Evolutionary conservation across 2,113 vertebrate species (phyloP).

Genomic region (Halichoerus grypus): DNA sequence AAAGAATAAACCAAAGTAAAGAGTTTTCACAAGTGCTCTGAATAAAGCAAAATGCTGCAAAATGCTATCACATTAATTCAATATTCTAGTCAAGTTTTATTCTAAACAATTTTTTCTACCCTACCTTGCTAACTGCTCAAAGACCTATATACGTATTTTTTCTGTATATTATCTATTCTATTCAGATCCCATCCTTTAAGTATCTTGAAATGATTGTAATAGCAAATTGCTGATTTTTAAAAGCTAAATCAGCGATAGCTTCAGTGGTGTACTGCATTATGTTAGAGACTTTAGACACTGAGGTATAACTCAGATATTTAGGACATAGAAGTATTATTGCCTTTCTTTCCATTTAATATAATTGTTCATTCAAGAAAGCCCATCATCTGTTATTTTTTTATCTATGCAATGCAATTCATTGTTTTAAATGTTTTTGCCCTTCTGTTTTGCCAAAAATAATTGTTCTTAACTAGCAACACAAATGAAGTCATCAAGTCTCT

Average conservation of each 20-base stretch:
- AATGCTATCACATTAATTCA: conserved; percentile 21
- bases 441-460: conserved; percentile 85
- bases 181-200: conserved; percentile 53
- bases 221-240: conserved; percentile 65
- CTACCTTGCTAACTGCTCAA: conserved; percentile 38
- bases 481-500: conserved; percentile 74
- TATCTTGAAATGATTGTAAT: conserved; percentile 64
- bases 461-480: conserved; percentile 81
- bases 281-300: conserved; percentile 70
- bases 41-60: conserved; percentile 38
- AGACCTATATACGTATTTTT: conserved; percentile 53
- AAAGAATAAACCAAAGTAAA: conserved; percentile 51
- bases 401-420: conserved; percentile 72
- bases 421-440: conserved; percentile 81
- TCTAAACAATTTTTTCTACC: neutral
- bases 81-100: conserved; percentile 40
- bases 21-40: conserved; percentile 55
- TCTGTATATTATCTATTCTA: conserved; percentile 26
- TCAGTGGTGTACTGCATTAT: conserved; percentile 45
- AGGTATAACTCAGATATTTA: conserved; percentile 71
- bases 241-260: conserved; percentile 53
- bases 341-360: conserved; percentile 76
- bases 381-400: conserved; percentile 81
- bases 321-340: conserved; percentile 67
- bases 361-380: conserved; percentile 76